Conservation (phyloP, 2,888 invertebrate genomes). For the Drosophila mulleri region DNA sequence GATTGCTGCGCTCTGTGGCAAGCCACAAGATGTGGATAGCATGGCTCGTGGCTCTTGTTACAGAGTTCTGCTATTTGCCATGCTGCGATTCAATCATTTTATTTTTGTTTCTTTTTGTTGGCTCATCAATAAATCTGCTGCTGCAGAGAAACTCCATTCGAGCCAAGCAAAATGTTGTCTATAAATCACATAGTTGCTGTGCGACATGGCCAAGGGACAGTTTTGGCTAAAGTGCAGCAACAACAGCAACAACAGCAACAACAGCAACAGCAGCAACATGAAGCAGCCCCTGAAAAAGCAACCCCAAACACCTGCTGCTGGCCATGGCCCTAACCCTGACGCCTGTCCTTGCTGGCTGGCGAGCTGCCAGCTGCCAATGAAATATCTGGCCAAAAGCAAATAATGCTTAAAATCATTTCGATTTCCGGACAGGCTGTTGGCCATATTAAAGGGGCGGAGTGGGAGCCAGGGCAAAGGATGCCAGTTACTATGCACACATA, state of each 20-base stretch:
- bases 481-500: constrained; percentile 38
- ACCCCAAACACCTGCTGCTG: constrained; percentile 71
- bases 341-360: constrained; percentile 45
- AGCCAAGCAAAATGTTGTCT: constrained; percentile 44
- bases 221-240: constrained; percentile 47
- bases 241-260: constrained; percentile 14
- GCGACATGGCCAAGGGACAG: constrained; percentile 55
- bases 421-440: constrained; percentile 45
- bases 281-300: no score
- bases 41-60: not conserved
- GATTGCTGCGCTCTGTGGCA: constrained; percentile 24
- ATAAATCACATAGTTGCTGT: constrained; percentile 77
- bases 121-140: constrained; percentile 78
- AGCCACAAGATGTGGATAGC: constrained; percentile 46
- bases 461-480: constrained; percentile 10
- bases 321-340: constrained; percentile 34
- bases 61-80: constrained; percentile 51
- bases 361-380: constrained; percentile 75
- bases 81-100: not conserved
- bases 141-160: constrained; percentile 52
- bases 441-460: constrained; percentile 35
- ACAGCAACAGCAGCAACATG: not conserved
- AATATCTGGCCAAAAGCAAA: constrained; percentile 73
- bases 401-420: constrained; percentile 76
- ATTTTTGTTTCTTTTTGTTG: constrained; percentile 38